Conservation (phyloP, 2,113 vertebrate genomes). For the Halichoerus grypus region DNA sequence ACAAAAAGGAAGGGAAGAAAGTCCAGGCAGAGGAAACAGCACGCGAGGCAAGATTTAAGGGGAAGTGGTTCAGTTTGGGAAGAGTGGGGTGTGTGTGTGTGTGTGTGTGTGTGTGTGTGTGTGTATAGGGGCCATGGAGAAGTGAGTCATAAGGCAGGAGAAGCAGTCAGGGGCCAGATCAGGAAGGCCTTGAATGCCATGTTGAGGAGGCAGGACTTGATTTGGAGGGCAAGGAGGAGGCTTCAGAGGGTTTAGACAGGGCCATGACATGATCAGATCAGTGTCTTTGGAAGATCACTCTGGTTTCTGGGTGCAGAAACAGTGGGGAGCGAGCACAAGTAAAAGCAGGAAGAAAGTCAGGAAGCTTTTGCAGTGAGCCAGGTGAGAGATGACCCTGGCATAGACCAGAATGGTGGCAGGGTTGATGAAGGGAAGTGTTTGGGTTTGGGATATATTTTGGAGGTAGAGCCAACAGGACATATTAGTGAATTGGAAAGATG, state of each 20-base stretch:
- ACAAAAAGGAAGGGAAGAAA: slow-evolving; percentile 16
- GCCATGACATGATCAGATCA: background rate
- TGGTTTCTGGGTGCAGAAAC: background rate
- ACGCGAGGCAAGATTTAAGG: background rate
- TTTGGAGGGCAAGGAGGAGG: background rate
- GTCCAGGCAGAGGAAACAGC: slow-evolving; percentile 17
- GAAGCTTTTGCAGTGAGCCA: background rate
- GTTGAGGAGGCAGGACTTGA: slow-evolving; percentile 17
- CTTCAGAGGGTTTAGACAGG: background rate
- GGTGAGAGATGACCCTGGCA: background rate
- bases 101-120: background rate
- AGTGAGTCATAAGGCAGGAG: background rate
- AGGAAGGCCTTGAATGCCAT: background rate
- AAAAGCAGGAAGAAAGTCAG: slow-evolving; percentile 37
- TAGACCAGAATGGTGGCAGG: background rate
- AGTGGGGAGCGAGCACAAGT: background rate
- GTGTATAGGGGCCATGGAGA: background rate
- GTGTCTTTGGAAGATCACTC: slow-evolving; percentile 33
- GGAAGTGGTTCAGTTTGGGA: background rate
- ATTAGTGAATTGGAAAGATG: slow-evolving; percentile 1
- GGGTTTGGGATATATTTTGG: slow-evolving; percentile 4
- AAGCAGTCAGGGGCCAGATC: background rate
- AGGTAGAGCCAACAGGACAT: background rate
- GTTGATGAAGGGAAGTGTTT: background rate
- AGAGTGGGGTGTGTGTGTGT: background rate